A percentile compares a stretch with the other conserved stretches of the same genome.
Evolutionary conservation across 2,113 vertebrate species (phyloP).

Genomic region (Amblyornis subalaris): DNA sequence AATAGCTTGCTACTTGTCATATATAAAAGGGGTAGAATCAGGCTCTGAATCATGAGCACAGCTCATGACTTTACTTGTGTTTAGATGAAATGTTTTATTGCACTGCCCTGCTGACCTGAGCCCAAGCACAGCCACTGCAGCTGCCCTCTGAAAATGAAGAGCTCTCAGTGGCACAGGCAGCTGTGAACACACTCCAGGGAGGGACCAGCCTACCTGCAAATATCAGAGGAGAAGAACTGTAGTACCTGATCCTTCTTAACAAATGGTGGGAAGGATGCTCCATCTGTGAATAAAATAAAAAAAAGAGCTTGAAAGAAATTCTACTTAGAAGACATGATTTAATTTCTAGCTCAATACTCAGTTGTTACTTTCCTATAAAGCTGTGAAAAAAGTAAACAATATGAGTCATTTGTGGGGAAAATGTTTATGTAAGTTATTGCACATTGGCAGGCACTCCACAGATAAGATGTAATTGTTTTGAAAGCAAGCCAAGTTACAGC

Average conservation of each 20-base stretch:
- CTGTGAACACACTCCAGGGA: not conserved
- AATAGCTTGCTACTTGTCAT: not conserved
- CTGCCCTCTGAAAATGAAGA: not conserved
- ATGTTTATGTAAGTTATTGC: not conserved
- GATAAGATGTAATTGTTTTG: not conserved
- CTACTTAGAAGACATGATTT: not conserved
- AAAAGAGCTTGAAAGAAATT: not conserved
- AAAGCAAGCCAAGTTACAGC: not conserved
- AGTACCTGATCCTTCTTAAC: conserved; percentile 74
- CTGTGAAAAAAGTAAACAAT: not conserved
- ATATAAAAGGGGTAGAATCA: not conserved
- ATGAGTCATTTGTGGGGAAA: not conserved
- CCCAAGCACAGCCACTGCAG: not conserved
- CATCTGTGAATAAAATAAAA: conserved; percentile 75
- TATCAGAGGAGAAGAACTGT: conserved; percentile 90
- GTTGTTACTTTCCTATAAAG: not conserved
- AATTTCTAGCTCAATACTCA: not conserved
- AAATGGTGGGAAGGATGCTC: conserved; percentile 87
- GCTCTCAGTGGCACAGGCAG: accelerated
- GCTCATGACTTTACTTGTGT: accelerated
- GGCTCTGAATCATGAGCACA: not conserved
- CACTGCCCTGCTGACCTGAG: not conserved
- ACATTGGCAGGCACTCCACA: not conserved
- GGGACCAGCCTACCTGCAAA: conserved; percentile 84
- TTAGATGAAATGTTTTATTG: not conserved